phyloP scores from a whole-genome alignment of 2,888 invertebrate genomes.

The Macropis europaea region DNA sequence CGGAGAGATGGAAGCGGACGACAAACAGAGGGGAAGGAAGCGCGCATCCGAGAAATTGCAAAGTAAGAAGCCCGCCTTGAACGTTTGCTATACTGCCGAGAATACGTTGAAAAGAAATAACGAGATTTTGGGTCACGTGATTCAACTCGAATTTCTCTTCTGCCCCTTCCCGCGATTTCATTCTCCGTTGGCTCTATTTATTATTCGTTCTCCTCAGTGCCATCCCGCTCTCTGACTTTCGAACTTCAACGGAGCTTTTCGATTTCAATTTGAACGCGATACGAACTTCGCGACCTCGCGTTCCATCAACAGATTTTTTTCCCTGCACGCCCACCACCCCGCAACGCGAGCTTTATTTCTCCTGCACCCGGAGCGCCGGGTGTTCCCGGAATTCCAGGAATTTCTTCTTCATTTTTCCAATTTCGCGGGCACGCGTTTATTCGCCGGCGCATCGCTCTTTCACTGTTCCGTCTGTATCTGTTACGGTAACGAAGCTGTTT shows the following conservation, averaged over 20 bases:
- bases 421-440: neutral
- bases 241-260: neutral
- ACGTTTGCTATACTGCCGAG: constrained; percentile 6
- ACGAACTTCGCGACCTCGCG: neutral
- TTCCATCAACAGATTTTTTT: neutral
- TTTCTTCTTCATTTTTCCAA: neutral
- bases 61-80: neutral
- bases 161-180: neutral
- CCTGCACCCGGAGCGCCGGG: neutral
- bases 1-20: constrained; percentile 1
- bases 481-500: neutral
- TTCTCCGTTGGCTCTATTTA: neutral
- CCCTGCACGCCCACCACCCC: neutral
- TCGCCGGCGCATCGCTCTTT: neutral
- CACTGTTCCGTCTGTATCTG: too few relatives aligned
- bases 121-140: constrained; percentile 4
- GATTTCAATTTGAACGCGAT: constrained; percentile 16
- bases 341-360: neutral
- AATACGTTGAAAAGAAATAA: constrained; percentile 2
- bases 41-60: constrained; percentile 22
- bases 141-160: constrained; percentile 6
- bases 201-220: neutral
- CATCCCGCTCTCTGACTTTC: neutral
- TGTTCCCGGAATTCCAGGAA: neutral
- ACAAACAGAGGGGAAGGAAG: neutral